phyloP scores from a whole-genome alignment of 1,140 invertebrate species.

The Bombus pascuorum region DNA sequence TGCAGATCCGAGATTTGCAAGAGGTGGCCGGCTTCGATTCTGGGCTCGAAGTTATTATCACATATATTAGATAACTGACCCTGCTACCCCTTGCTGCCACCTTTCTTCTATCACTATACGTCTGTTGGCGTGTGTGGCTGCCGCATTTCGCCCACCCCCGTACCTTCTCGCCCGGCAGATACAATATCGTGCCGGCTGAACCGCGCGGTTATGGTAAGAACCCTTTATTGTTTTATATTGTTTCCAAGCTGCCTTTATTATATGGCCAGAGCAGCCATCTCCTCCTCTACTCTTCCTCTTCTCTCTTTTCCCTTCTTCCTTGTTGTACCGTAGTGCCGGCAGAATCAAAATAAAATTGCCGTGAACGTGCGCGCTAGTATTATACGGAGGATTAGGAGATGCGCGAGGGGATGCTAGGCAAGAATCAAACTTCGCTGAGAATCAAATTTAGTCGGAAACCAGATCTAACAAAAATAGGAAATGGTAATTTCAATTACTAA shows the following conservation, averaged over 20 bases:
- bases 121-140: constrained; percentile 17
- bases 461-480: not conserved
- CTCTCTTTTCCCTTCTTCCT: constrained; percentile 1
- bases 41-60: constrained; percentile 76
- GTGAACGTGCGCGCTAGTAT: constrained; percentile 41
- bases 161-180: constrained; percentile 58
- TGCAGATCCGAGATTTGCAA: constrained; percentile 75
- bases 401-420: not conserved
- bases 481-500: not conserved
- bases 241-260: constrained; percentile 69
- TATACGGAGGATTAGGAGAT: constrained; percentile 35
- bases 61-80: constrained; percentile 79
- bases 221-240: constrained; percentile 79
- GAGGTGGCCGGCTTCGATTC: constrained; percentile 69
- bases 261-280: constrained; percentile 32
- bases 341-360: constrained; percentile 71
- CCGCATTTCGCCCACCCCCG: not conserved
- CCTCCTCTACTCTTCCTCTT: not conserved
- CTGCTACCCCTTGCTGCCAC: constrained; percentile 39
- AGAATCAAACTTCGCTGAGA: not conserved
- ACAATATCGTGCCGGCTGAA: constrained; percentile 69
- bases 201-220: constrained; percentile 74
- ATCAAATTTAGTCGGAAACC: not conserved
- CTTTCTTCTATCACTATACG: constrained; percentile 41
- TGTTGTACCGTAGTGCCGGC: not conserved